These are phyloP conservation scores for Chrysomela aeneicollis DNA, from an alignment of 2,888 invertebrate species.

Conservation along the genomic window DNA sequence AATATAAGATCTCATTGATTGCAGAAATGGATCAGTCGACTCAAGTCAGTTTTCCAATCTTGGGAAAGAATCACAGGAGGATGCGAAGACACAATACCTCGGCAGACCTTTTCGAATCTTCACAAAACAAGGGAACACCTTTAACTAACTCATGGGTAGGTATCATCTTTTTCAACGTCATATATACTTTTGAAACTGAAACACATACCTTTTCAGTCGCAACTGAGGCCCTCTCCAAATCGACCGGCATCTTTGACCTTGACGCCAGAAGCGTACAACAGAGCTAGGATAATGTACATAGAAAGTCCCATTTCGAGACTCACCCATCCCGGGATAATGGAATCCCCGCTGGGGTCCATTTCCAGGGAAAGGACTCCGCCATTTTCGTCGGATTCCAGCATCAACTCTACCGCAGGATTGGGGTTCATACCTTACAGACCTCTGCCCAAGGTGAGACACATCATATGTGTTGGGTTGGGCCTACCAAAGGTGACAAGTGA, in stretches of 20 bases:
- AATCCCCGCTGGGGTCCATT: slow-evolving; percentile 54
- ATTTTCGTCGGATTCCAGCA: slow-evolving; percentile 63
- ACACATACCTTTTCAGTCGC: slow-evolving; percentile 47
- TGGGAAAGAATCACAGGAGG: slow-evolving; percentile 56
- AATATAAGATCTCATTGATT: slow-evolving; percentile 21
- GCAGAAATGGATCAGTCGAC: slow-evolving; percentile 51
- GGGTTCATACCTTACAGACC: slow-evolving; percentile 30
- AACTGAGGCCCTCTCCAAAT: slow-evolving; percentile 42
- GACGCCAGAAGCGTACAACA: slow-evolving; percentile 53
- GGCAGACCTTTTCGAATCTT: slow-evolving; percentile 56
- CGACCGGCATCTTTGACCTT: slow-evolving; percentile 54
- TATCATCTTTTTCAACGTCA: slow-evolving; percentile 18
- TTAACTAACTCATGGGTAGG: slow-evolving; percentile 52
- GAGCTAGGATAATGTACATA: slow-evolving; percentile 46
- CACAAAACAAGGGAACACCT: slow-evolving; percentile 28
- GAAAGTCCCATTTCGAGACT: slow-evolving; percentile 49
- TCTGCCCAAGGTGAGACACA: slow-evolving; percentile 41
- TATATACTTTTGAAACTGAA: too few relatives aligned
- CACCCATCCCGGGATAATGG: slow-evolving; percentile 50
- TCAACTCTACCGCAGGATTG: slow-evolving; percentile 57
- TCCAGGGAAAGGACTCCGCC: slow-evolving; percentile 60
- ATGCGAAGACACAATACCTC: slow-evolving; percentile 66
- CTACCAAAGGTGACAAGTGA: too few relatives aligned
- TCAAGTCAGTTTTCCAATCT: slow-evolving; percentile 53
- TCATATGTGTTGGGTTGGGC: too few relatives aligned